Evolutionary conservation across 2,888 invertebrate species (phyloP).

Genomic region (Hipparchia sbordonii): DNA sequence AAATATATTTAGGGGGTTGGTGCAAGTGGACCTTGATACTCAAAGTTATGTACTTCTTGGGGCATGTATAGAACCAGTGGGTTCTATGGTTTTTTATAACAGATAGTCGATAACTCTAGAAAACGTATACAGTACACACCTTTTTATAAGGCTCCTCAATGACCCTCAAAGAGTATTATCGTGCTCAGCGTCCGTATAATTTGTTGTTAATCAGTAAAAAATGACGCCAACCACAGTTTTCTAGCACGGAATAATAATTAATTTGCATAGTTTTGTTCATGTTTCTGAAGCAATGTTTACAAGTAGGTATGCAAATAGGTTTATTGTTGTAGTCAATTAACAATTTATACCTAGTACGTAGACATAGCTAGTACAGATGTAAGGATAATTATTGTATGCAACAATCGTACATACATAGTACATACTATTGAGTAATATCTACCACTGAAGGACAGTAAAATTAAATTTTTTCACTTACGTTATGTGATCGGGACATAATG

Average conservation of each 20-base stretch:
- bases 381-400: slow-evolving; percentile 3
- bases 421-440: background rate
- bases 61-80: too few species aligned
- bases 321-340: slow-evolving; percentile 21
- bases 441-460: background rate
- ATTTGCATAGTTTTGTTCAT: slow-evolving; percentile 14
- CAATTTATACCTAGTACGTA: background rate
- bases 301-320: slow-evolving; percentile 18
- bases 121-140: background rate
- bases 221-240: slow-evolving; percentile 8
- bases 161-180: background rate
- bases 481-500: background rate
- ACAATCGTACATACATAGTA: background rate
- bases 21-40: too few species aligned
- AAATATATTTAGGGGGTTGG: too few species aligned
- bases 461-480: background rate
- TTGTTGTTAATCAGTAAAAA: slow-evolving; percentile 1
- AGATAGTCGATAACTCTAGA: background rate
- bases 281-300: slow-evolving; percentile 19
- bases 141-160: background rate
- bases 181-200: background rate
- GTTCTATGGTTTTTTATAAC: too few species aligned
- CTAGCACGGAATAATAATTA: slow-evolving; percentile 13
- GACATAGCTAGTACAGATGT: background rate
- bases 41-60: too few species aligned